Evolutionary conservation across 2,113 vertebrate species (phyloP).

Genomic region (Antennarius striatus): DNA sequence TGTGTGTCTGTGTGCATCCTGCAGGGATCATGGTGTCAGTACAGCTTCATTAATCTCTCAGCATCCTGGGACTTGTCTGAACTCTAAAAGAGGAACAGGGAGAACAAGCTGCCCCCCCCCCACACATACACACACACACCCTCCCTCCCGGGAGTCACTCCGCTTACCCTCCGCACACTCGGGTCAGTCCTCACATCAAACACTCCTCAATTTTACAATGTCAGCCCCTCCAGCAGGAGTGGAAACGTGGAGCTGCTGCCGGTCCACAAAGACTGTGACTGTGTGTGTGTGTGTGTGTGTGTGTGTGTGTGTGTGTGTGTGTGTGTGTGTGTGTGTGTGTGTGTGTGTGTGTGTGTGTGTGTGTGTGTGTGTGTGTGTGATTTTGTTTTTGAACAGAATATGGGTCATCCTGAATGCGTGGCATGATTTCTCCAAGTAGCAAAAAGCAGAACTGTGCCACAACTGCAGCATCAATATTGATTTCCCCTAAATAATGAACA

Average conservation of each 20-base stretch:
- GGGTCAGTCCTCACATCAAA: conserved; percentile 67
- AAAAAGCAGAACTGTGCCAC: conserved; percentile 36
- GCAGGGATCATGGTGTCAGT: conserved; percentile 65
- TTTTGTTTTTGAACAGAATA: not conserved
- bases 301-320: not conserved
- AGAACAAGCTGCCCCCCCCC: conserved; percentile 53
- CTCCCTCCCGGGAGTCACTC: conserved; percentile 41
- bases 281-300: not conserved
- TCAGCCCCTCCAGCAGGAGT: conserved; percentile 43
- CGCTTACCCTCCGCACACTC: conserved; percentile 70
- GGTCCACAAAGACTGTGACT: no score
- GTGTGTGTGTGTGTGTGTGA: not conserved
- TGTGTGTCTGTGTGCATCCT: conserved; percentile 45
- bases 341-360: not conserved
- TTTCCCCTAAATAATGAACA: conserved; percentile 41
- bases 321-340: conserved; percentile 4
- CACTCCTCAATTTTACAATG: conserved; percentile 56
- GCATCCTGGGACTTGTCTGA: conserved; percentile 68
- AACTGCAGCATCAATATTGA: conserved; percentile 49
- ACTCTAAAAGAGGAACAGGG: conserved; percentile 65
- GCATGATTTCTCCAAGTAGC: conserved; percentile 19
- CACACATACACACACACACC: no score
- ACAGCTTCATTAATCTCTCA: conserved; percentile 76
- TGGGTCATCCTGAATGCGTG: conserved; percentile 17
- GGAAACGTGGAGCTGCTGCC: not conserved